Conservation (phyloP, 2,797 vertebrate species). For the Scolopax bukidnonensis region DNA sequence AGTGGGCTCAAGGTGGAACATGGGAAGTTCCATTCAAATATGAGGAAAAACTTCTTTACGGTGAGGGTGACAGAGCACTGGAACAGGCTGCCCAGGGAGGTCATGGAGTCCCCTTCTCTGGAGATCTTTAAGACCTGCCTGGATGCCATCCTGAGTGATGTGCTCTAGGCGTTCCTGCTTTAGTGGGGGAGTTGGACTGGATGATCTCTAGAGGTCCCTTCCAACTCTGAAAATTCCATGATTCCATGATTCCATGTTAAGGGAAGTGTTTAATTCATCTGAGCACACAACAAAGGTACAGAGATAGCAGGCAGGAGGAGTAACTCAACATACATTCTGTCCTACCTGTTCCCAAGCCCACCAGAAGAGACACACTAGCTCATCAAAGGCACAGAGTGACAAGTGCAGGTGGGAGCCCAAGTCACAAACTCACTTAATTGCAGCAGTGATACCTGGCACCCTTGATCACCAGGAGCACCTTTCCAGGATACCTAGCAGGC, state of each 20-base stretch:
- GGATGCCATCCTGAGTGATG: too few relatives aligned
- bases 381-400: neutral
- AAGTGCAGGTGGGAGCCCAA: neutral
- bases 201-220: too few relatives aligned
- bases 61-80: too few relatives aligned
- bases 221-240: too few relatives aligned
- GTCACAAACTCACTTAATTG: neutral
- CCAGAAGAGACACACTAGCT: neutral
- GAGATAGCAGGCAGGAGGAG: neutral
- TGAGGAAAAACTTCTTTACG: too few relatives aligned
- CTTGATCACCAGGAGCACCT: neutral
- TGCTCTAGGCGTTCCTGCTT: too few relatives aligned
- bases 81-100: too few relatives aligned
- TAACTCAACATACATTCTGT: neutral
- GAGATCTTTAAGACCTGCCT: too few relatives aligned
- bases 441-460: neutral
- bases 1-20: too few relatives aligned
- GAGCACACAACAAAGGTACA: neutral
- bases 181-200: too few relatives aligned
- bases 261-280: neutral
- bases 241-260: neutral
- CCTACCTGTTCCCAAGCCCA: neutral
- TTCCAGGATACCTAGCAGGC: neutral
- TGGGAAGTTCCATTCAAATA: too few relatives aligned
- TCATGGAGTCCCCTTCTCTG: too few relatives aligned